Percentiles rank a stretch among this genome's conserved stretches.
phyloP scores from a whole-genome alignment of 2,888 invertebrate genomes.

The Epirrita christyi region DNA sequence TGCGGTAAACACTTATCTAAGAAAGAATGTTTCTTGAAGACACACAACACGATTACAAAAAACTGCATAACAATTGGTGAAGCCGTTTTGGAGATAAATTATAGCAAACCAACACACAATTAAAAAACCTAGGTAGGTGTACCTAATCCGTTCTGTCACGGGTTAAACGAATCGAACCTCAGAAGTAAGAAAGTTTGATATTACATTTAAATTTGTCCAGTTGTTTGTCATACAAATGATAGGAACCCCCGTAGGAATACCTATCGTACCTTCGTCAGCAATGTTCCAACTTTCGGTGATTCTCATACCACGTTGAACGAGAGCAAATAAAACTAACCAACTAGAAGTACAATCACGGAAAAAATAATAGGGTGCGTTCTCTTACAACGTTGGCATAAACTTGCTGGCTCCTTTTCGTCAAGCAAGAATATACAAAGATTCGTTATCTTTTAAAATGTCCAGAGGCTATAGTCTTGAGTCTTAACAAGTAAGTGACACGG shows the following conservation, averaged over 20 bases:
- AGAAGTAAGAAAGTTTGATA: slow-evolving; percentile 11
- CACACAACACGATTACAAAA: too few species aligned
- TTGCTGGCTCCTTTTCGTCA: neutral
- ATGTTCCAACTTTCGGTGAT: slow-evolving; percentile 14
- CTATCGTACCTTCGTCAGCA: slow-evolving; percentile 13
- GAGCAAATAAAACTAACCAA: slow-evolving; percentile 19
- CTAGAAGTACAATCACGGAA: slow-evolving; percentile 1
- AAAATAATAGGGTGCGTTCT: neutral
- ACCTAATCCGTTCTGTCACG: too few species aligned
- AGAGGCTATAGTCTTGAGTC: too few species aligned
- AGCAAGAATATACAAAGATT: too few species aligned
- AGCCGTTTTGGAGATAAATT: too few species aligned
- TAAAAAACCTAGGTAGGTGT: too few species aligned
- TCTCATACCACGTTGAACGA: slow-evolving; percentile 9
- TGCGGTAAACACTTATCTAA: too few species aligned
- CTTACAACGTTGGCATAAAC: neutral
- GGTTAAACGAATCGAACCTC: slow-evolving; percentile 4
- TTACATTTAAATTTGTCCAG: slow-evolving; percentile 6
- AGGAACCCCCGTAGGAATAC: slow-evolving; percentile 3
- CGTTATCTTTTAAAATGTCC: too few species aligned
- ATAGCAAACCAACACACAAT: too few species aligned
- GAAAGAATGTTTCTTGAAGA: too few species aligned
- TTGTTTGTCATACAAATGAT: slow-evolving; percentile 11
- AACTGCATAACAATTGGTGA: too few species aligned
- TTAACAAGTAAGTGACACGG: too few species aligned